Conservation (phyloP, 2,888 invertebrate genomes). For the Pollenia labialis region DNA sequence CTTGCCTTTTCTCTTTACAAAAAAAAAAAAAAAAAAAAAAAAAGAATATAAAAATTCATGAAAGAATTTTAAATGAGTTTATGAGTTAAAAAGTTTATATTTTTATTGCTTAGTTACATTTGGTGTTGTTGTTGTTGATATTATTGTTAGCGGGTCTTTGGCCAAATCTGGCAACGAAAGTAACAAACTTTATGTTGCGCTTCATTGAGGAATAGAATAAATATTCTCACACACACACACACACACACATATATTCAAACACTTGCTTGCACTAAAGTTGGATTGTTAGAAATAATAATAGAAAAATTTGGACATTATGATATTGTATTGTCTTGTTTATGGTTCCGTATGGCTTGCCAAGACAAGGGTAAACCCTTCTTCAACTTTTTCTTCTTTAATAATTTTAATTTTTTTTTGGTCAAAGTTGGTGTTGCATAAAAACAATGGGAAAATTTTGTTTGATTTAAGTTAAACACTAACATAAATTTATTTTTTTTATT, state of each 20-base stretch:
- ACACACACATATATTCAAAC: neutral
- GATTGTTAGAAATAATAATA: constrained; percentile 9
- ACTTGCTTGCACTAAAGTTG: constrained; percentile 17
- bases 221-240: neutral
- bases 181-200: constrained; percentile 46
- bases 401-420: neutral
- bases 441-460: constrained; percentile 63
- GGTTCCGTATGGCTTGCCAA: constrained; percentile 29
- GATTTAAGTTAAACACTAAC: constrained; percentile 29
- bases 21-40: neutral
- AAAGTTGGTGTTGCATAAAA: constrained; percentile 28
- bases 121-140: neutral
- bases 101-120: neutral
- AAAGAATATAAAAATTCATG: constrained; percentile 27
- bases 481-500: constrained; percentile 34
- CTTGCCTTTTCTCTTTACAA: constrained; percentile 69
- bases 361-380: constrained; percentile 57
- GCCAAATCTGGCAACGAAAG: constrained; percentile 70
- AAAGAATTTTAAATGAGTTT: constrained; percentile 64
- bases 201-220: constrained; percentile 61
- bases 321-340: neutral
- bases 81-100: constrained; percentile 26
- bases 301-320: constrained; percentile 37
- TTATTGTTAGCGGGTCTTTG: constrained; percentile 54
- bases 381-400: neutral